phyloP scores from a whole-genome alignment of 2,113 vertebrate genomes.

The Tor tambroides region DNA sequence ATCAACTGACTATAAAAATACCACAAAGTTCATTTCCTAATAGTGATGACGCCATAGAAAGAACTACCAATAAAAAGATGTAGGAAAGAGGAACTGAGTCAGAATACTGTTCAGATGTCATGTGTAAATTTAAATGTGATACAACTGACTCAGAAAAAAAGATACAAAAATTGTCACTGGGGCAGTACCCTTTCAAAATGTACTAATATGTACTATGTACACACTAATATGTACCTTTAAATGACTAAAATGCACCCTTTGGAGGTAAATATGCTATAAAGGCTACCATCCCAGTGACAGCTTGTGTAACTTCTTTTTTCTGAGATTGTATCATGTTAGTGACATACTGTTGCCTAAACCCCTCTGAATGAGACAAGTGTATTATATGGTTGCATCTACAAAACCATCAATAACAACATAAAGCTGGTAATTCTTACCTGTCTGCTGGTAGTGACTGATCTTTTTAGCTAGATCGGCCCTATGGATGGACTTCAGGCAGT shows the following conservation, averaged over 20 bases:
- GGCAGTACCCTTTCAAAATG: neutral
- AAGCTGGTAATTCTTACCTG: slow-evolving; percentile 72
- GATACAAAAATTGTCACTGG: neutral
- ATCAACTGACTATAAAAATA: neutral
- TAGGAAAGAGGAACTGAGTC: neutral
- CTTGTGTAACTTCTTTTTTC: too few relatives aligned
- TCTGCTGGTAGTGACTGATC: slow-evolving; percentile 77
- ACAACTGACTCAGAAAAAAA: neutral
- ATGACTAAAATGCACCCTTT: too few relatives aligned
- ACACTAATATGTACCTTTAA: neutral
- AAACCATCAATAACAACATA: neutral
- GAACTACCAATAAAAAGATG: neutral
- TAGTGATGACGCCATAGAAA: neutral
- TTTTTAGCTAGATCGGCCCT: slow-evolving; percentile 85
- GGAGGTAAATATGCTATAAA: too few relatives aligned
- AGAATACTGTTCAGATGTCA: too few relatives aligned
- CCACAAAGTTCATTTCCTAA: neutral
- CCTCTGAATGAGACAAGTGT: neutral
- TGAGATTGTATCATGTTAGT: neutral
- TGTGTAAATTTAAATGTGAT: too few relatives aligned
- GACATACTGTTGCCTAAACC: neutral
- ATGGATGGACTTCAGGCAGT: slow-evolving; percentile 79
- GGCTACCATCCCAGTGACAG: too few relatives aligned
- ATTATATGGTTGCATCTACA: neutral
- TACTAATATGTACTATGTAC: neutral